Base-by-base conservation (phyloP, 2,113 vertebrate species). In the Muntiacus muntjak region DNA sequence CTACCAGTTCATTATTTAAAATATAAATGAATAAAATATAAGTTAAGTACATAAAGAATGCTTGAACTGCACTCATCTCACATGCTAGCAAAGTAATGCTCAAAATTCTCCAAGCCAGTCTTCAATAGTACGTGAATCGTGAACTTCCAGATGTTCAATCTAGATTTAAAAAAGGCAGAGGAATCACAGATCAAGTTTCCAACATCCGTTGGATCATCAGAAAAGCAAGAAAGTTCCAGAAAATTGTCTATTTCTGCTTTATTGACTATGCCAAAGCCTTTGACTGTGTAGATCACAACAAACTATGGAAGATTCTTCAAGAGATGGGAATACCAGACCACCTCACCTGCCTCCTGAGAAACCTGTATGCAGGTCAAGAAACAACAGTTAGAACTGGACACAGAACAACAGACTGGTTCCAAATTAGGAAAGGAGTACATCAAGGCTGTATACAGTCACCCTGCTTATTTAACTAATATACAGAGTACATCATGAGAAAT, bases 111-210 rank as follows among this genome's bases (percentile, higher is more conserved):
- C 62, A 64, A 64, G 30, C 7, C 62, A 64, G 30, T 7, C 62
- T 33, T 33, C 30, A 64, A 33, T 3, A 64, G 62, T 64, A 64
- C 0, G 3, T 64, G 62, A n/a, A 33, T 8, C 0, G 0, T 64
- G 62, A 64, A 64, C 6, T n/a, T 64, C 3, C 62, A 64, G 62
- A 33, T 33, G 1, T 64, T 64, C 30, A 64, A 64, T 15, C 15
- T 64, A 15, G 30, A 64, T 33, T 64, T n/a, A 2, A 8, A 64
- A 64, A 16, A n/a, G 15, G 15, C 62, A 64, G 15, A 64, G 30
- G 15, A 17, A 64, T 8, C 30, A n/a, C 15, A 64, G 30, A n/a
- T 64, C 15, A 64, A 64, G 17, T n/a, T 64, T 15, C 30, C 62
- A 64, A n/a, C 15, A n/a, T 64, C 62, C 0, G 1, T 64, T 64